Conservation (phyloP, 2,113 vertebrate genomes). For the Pipra filicauda region DNA sequence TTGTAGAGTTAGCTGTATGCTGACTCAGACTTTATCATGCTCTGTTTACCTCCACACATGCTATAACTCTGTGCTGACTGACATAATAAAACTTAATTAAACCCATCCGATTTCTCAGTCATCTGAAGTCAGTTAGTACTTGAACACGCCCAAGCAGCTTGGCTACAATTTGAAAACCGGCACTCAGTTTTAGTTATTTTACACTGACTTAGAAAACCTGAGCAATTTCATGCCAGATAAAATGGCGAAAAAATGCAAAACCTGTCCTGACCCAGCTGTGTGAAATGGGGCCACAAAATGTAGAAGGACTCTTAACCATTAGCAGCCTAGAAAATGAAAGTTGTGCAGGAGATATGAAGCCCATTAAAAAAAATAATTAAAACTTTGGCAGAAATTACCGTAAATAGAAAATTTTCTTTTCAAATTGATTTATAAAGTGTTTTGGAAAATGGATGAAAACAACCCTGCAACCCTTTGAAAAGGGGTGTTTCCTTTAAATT, state of each 20-base stretch:
- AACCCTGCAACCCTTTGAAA: not conserved
- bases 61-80: not conserved
- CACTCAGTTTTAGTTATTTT: not conserved
- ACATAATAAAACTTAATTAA: conserved; percentile 28
- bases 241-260: not conserved
- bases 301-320: not conserved
- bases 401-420: not conserved
- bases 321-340: not conserved
- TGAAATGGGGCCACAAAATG: not conserved
- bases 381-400: not conserved
- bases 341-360: not conserved
- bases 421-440: not conserved
- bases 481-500: not conserved
- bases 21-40: conserved; percentile 47
- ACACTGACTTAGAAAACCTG: not conserved
- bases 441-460: not conserved
- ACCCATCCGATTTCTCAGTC: not conserved
- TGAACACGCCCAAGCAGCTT: not conserved
- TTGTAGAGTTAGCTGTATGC: conserved; percentile 37
- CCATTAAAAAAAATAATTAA: not conserved
- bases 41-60: conserved; percentile 46
- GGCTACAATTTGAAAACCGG: not conserved
- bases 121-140: not conserved
- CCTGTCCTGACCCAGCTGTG: not conserved
- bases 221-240: not conserved